Percentiles rank a stretch among this genome's conserved stretches.
Conservation (phyloP, 2,113 vertebrate genomes). For the Silurus asotus region DNA sequence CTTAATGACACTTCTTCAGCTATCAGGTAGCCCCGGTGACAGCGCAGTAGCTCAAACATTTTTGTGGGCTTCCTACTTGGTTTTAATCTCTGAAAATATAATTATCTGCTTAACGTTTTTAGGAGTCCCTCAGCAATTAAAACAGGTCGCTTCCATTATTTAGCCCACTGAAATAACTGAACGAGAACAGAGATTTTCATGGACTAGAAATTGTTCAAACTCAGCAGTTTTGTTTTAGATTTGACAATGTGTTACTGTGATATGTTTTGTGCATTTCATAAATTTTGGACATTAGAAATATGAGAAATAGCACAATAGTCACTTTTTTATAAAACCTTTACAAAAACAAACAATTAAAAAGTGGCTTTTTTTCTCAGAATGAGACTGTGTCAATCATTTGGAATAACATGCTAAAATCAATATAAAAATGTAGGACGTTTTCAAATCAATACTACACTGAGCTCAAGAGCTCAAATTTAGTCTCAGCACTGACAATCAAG, state of each 20-base stretch:
- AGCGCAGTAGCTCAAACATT: background rate
- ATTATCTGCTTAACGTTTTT: conserved; percentile 1
- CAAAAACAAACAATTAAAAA: too few relatives aligned
- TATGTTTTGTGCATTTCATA: background rate
- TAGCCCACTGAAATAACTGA: background rate
- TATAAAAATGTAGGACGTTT: background rate
- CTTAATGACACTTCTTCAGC: background rate
- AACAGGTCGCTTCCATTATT: conserved; percentile 10
- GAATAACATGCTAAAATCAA: background rate
- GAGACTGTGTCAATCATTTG: background rate
- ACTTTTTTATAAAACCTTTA: background rate
- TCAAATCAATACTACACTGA: background rate
- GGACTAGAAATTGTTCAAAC: background rate
- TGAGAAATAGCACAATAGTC: background rate
- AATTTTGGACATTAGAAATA: too few relatives aligned
- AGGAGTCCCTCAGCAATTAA: conserved; percentile 8
- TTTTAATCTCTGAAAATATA: conserved; percentile 22
- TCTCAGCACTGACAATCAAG: background rate
- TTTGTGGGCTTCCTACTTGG: background rate
- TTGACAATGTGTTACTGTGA: background rate
- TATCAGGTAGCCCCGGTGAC: background rate
- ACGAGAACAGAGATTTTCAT: background rate
- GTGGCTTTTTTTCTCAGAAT: background rate
- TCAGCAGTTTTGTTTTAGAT: background rate
- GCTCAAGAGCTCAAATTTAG: background rate